phyloP scores from a whole-genome alignment of 1,140 invertebrate species.

The Cydia splendana region DNA sequence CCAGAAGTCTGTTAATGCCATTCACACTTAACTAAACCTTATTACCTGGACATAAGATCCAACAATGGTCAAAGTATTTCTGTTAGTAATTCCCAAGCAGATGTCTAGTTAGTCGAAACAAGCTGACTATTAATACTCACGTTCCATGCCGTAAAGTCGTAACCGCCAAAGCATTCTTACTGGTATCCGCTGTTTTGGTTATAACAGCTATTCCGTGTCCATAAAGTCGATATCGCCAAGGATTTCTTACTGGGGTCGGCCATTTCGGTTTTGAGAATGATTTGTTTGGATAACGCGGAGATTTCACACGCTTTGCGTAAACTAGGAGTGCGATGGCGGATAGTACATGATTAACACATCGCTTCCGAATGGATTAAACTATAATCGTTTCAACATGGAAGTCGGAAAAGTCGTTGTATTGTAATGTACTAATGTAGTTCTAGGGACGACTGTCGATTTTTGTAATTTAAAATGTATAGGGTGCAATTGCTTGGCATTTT shows the following conservation, averaged over 20 bases:
- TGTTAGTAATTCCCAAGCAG: background rate
- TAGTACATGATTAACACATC: conserved; percentile 1
- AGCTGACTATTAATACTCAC: background rate
- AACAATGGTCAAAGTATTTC: too few relatives aligned
- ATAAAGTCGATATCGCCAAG: background rate
- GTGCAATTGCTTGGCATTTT: too few relatives aligned
- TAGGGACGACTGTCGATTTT: too few relatives aligned
- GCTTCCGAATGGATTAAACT: background rate
- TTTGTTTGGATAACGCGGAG: conserved; percentile 9
- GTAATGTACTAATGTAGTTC: too few relatives aligned
- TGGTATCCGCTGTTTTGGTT: too few relatives aligned
- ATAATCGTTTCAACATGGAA: too few relatives aligned
- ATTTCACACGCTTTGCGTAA: conserved; percentile 4
- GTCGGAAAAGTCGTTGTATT: too few relatives aligned
- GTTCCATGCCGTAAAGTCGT: too few relatives aligned
- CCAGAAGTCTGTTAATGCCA: background rate
- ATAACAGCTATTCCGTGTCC: background rate
- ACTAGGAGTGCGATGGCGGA: background rate
- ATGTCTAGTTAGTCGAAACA: conserved; percentile 8
- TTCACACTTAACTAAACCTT: too few relatives aligned
- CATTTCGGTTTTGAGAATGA: background rate
- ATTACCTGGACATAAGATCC: too few relatives aligned
- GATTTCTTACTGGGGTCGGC: background rate
- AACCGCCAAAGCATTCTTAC: too few relatives aligned
- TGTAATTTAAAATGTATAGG: too few relatives aligned